Conservation (phyloP, 1,140 invertebrate species). For the Papilio xuthus region DNA sequence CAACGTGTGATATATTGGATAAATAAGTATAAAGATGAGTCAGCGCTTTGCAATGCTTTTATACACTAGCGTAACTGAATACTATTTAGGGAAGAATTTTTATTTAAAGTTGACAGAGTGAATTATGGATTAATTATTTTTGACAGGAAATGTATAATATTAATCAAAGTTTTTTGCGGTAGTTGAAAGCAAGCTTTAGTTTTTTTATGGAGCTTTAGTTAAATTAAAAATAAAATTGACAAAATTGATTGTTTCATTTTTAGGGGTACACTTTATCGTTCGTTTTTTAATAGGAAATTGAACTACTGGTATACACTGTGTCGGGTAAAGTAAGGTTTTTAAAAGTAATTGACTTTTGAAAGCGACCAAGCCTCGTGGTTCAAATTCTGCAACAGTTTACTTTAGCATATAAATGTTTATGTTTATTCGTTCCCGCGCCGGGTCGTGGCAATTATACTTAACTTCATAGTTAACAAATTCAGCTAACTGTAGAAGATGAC, state of each 20-base stretch:
- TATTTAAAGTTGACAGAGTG: too few relatives aligned
- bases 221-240: too few relatives aligned
- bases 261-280: background rate
- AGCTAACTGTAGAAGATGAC: constrained; percentile 1
- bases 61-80: background rate
- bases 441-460: constrained; percentile 9
- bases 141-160: too few relatives aligned
- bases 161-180: too few relatives aligned
- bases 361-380: constrained; percentile 33
- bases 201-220: too few relatives aligned
- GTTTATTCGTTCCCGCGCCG: constrained; percentile 15
- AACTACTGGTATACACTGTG: constrained; percentile 41
- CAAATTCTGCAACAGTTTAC: constrained; percentile 34
- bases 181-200: too few relatives aligned
- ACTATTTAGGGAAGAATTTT: background rate
- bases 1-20: background rate
- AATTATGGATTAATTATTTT: too few relatives aligned
- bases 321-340: constrained; percentile 43
- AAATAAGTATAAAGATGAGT: constrained; percentile 8
- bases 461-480: constrained; percentile 33
- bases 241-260: too few relatives aligned
- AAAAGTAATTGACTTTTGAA: constrained; percentile 54
- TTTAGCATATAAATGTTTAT: constrained; percentile 32
- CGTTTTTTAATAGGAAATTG: constrained; percentile 36
- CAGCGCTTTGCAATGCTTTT: background rate